Evolutionary conservation across 2,888 invertebrate species (phyloP).

Genomic region (Oscheius onirici): DNA sequence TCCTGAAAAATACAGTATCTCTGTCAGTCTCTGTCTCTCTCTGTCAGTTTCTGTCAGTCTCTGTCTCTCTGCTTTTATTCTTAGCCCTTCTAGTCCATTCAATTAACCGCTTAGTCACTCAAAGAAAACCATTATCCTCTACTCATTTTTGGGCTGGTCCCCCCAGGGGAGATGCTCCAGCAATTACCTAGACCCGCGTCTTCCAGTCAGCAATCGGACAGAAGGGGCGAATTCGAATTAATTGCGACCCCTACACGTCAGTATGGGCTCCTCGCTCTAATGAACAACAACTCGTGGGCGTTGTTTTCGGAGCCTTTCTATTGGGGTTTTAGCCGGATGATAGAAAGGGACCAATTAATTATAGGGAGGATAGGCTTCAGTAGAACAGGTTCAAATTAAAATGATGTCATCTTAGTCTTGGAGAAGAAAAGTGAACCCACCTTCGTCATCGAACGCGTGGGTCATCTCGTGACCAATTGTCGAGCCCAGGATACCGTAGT

Average conservation of each 20-base stretch:
- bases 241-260: constrained; percentile 19
- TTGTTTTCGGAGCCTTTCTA: constrained; percentile 6
- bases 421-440: constrained; percentile 25
- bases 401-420: not conserved
- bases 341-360: constrained; percentile 24
- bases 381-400: constrained; percentile 2
- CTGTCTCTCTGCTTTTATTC: not conserved
- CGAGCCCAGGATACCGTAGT: constrained; percentile 47
- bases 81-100: not conserved
- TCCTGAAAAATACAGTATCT: constrained; percentile 36
- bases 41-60: not conserved
- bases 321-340: not conserved
- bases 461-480: constrained; percentile 50
- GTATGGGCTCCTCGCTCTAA: constrained; percentile 7
- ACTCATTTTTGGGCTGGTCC: no score
- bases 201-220: constrained; percentile 9
- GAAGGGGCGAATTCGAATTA: constrained; percentile 6
- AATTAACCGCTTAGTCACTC: no score
- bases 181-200: constrained; percentile 21
- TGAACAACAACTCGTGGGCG: constrained; percentile 30
- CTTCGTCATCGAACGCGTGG: constrained; percentile 51
- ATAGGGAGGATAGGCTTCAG: not conserved
- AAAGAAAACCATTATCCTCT: no score
- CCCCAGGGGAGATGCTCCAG: not conserved
- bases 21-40: not conserved